Evolutionary conservation across 2,888 invertebrate genomes (phyloP).

Genomic region (Isoperla grammatica): DNA sequence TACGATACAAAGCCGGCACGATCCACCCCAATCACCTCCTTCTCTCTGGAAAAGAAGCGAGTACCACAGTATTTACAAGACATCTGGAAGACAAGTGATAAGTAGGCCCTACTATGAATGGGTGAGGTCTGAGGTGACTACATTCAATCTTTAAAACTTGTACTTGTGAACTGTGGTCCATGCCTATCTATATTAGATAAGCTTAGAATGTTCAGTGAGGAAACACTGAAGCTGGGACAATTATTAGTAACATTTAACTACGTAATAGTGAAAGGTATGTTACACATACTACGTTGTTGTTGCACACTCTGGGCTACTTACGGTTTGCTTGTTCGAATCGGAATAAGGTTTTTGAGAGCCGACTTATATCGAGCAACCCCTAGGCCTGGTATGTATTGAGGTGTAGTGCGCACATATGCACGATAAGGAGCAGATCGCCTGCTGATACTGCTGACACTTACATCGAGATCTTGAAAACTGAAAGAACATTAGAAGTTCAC

Average conservation of each 20-base stretch:
- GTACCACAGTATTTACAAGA: no score
- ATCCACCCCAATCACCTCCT: conserved; percentile 43
- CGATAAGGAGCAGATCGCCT: conserved; percentile 18
- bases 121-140: no score
- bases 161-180: no score
- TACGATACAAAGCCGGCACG: conserved; percentile 47
- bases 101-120: no score
- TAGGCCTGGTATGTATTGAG: conserved; percentile 38
- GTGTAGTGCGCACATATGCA: conserved; percentile 18
- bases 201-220: no score
- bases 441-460: neutral
- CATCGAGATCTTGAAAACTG: conserved; percentile 7
- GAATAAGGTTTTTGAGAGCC: conserved; percentile 38
- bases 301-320: neutral
- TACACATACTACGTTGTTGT: neutral
- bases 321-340: conserved; percentile 37
- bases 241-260: neutral
- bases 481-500: no score
- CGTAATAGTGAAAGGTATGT: neutral
- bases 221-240: no score
- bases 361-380: conserved; percentile 38
- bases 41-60: conserved; percentile 33
- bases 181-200: no score
- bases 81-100: no score
- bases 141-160: no score